Evolutionary conservation across 2,888 invertebrate species (phyloP), one percentile per base, ranked within the genome.

Genomic region (Catonia carolina): DNA sequence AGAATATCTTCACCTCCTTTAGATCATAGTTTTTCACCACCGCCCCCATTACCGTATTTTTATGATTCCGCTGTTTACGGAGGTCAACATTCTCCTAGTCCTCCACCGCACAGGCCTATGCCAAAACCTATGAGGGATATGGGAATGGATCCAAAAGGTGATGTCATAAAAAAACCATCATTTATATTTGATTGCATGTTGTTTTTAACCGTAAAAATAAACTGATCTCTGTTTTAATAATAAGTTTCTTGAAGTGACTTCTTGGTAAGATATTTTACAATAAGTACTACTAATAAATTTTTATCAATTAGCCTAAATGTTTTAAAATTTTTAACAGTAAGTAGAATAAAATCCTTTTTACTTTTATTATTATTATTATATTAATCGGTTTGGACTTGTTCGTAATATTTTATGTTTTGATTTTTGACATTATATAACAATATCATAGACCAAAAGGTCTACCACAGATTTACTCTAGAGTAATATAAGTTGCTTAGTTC

Each of bases 1-100:
- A 69, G 73, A 27, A 73, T 73, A 62, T 69, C 75, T 45, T 74
- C 73, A 10, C 73, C 74, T 4, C 74, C 75, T 8, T 66, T 74
- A 18, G 72, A 72, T 41, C 73, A 69, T 22, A 68, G 71, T 37
- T 64, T 72, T 55, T 69, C 73, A 14, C 71, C 73, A 35, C 78
- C 84, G 60, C 84, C 71, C 10, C 71, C 71, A 6, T 61, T 69
- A 17, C 69, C 69, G 27, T 68, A 69, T 31, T 75, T 66, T 52
- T 62, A 56, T 50, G 61, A 68, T 61, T 67, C 64, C 61, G 68
- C 65, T 48, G 69, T 64, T n/a, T 70, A 64, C 58, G 67, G 64
- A 45, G 67, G 67, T 58, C 67, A 69, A 57, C 65, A 67, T 14
- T 69, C 67, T 18, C 65, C 64, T 15, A 65, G 64, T n/a, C 63